Evolutionary conservation across 2,113 vertebrate genomes (phyloP), one percentile per base, ranked within the genome.

Genomic region (Pheucticus melanocephalus): DNA sequence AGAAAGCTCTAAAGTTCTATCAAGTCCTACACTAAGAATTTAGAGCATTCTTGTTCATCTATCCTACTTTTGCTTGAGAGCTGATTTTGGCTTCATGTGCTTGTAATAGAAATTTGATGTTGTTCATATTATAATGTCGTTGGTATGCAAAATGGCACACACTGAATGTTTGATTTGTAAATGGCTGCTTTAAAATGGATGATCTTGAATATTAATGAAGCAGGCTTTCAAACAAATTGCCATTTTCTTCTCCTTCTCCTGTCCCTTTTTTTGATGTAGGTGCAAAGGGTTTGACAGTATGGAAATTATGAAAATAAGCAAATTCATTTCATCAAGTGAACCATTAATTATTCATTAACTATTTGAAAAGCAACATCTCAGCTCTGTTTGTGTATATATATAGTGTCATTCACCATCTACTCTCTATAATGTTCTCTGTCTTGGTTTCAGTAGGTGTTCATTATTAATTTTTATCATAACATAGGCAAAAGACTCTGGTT

Each of bases 131-230:
- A 94, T 78, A 95, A 94, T 95, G 80, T 78, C 2, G 5, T 94
- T 94, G 88, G 80, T 86, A 95, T 95, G 91, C 86, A 89, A 94
- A 96, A 70, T 88, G 44, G 61, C 82, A 75, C 33, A 44, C 54
- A 9, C 35, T 44, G 54, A 65, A 72, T 93, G 25, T 92, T 91
- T 91, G 95, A 95, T 95, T 95, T 78, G 77, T 65, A 95, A 94
- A 92, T 9, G 37, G 54, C 61, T 96, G 65, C 56, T 97, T 86
- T 60, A 81, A 82, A 94, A 88, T 84, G 53, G 66, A 82, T 93
- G 89, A 71, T 69, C 64, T 63, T 80, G 90, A 92, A 89, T 95
- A 94, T 94, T 96, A 93, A 95, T 80, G 86, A 56, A 68, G 31
- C 20, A 86, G 61, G 37, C 82, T 90, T 96, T 97, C 88, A 69